phyloP scores from a whole-genome alignment of 2,797 vertebrate genomes.

The Hemibagrus guttatus region DNA sequence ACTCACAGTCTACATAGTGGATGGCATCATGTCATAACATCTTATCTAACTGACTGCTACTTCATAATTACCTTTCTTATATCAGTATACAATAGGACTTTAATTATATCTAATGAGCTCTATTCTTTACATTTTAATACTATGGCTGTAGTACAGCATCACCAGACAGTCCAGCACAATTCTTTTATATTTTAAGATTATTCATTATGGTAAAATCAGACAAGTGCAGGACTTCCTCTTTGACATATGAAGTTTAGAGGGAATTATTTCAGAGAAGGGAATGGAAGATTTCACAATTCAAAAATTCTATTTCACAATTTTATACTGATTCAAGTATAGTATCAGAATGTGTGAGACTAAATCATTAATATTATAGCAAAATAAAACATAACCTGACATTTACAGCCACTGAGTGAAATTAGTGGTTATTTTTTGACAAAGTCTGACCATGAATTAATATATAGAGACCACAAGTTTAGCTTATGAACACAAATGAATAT shows the following conservation, averaged over 20 bases:
- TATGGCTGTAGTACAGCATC: background rate
- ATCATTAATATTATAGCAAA: background rate
- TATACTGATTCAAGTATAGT: background rate
- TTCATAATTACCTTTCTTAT: slow-evolving; percentile 3
- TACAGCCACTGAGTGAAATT: background rate
- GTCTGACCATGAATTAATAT: background rate
- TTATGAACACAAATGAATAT: background rate
- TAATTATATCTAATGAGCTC: slow-evolving; percentile 17
- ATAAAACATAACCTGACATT: background rate
- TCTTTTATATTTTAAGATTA: background rate
- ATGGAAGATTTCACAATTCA: background rate
- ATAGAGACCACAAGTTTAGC: background rate
- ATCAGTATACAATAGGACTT: slow-evolving; percentile 11
- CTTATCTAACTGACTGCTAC: background rate
- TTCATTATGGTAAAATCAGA: background rate
- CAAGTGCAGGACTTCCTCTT: background rate
- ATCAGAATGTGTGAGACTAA: background rate
- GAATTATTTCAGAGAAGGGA: too few relatives aligned
- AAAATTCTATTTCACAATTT: background rate
- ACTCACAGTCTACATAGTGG: background rate
- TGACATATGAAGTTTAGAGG: background rate
- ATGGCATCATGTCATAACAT: background rate
- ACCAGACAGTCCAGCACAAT: slow-evolving; percentile 4
- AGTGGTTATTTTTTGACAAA: background rate
- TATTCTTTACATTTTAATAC: background rate